Conservation (phyloP, 2,888 invertebrate species). For the Philereme transversata region DNA sequence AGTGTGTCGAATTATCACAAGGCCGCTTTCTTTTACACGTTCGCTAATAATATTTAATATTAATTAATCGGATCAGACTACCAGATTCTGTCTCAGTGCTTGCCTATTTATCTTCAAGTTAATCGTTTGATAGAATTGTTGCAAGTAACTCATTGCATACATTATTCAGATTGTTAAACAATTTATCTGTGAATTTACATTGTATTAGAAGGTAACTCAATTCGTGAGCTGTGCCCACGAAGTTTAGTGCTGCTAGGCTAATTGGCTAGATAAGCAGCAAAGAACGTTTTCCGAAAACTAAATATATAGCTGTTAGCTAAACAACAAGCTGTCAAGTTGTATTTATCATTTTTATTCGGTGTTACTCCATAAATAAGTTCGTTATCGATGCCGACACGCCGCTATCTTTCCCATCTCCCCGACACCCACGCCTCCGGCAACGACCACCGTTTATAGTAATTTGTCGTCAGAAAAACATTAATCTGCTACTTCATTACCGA, state of each 20-base stretch:
- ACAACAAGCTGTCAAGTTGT: constrained; percentile 37
- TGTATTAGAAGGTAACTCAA: constrained; percentile 28
- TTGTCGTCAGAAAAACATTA: constrained; percentile 58
- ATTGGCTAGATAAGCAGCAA: constrained; percentile 36
- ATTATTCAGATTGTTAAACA: constrained; percentile 31
- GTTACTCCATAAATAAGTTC: constrained; percentile 58
- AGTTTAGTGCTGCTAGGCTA: constrained; percentile 30
- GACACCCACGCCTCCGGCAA: constrained; percentile 61
- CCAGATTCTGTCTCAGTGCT: constrained; percentile 30
- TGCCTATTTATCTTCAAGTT: constrained; percentile 34
- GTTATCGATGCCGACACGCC: constrained; percentile 62
- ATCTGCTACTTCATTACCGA: constrained; percentile 51
- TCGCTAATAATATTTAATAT: constrained; percentile 35
- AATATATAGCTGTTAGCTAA: constrained; percentile 19
- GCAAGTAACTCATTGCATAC: constrained; percentile 29
- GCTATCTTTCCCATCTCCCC: constrained; percentile 63
- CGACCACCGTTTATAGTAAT: constrained; percentile 65
- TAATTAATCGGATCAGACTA: constrained; percentile 39
- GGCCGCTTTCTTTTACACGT: constrained; percentile 37
- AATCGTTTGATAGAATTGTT: constrained; percentile 36
- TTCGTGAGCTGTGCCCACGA: constrained; percentile 37
- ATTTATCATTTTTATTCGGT: constrained; percentile 47
- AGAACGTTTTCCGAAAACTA: constrained; percentile 28
- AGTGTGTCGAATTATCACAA: constrained; percentile 52
- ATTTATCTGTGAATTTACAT: constrained; percentile 36